These are phyloP conservation scores for Poecilia velifera DNA, from an alignment of 2,797 vertebrate genomes.

Conservation along the genomic window DNA sequence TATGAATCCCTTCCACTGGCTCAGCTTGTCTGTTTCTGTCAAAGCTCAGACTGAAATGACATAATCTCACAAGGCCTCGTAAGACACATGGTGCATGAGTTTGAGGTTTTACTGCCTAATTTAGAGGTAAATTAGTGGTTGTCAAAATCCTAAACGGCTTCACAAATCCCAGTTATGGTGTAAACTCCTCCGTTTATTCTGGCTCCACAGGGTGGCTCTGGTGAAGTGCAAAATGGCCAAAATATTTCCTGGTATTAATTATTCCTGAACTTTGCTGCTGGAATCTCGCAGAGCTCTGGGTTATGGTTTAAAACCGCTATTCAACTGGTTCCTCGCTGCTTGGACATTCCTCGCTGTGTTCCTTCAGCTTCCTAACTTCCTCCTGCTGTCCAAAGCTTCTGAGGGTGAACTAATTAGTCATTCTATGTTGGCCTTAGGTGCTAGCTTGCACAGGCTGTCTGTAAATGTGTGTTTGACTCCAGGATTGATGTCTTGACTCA, in stretches of 20 bases:
- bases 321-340: background rate
- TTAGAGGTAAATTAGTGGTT: slow-evolving; percentile 11
- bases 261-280: background rate
- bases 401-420: slow-evolving; percentile 8
- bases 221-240: background rate
- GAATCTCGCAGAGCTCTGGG: background rate
- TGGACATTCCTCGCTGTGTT: slow-evolving; percentile 2
- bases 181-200: background rate
- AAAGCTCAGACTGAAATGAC: background rate
- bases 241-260: background rate
- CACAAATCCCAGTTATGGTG: background rate
- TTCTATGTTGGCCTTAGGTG: slow-evolving; percentile 1
- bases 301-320: background rate
- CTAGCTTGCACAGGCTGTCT: background rate
- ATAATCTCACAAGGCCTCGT: background rate
- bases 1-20: background rate
- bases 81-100: background rate
- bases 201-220: background rate
- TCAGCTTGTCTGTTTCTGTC: background rate
- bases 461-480: background rate
- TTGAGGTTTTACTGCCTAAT: background rate
- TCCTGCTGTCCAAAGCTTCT: background rate
- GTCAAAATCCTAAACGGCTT: background rate
- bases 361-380: background rate
- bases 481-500: slow-evolving; percentile 13